phyloP scores from a whole-genome alignment of 2,797 vertebrate genomes.

The Artibeus jamaicensis region DNA sequence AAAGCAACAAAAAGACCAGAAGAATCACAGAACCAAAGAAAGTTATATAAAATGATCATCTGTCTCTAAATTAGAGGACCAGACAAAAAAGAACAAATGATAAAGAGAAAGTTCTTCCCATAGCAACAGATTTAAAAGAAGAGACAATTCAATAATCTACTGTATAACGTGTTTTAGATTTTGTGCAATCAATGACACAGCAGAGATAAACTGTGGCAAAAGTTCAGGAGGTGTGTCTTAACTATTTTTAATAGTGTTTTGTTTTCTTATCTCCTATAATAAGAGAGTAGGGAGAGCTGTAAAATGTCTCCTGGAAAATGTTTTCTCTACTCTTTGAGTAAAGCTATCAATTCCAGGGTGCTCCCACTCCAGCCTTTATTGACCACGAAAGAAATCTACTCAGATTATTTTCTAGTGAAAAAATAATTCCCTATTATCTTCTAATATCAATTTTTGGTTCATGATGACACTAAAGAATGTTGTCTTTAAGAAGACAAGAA shows the following conservation, averaged over 20 bases:
- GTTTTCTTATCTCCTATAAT: not conserved
- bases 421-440: not conserved
- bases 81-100: constrained; percentile 7
- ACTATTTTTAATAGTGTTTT: not conserved
- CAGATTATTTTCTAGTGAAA: constrained; percentile 16
- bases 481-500: not conserved
- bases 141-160: not conserved
- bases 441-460: not conserved
- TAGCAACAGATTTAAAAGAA: constrained; percentile 26
- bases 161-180: not conserved
- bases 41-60: not conserved
- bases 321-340: constrained; percentile 13
- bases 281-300: not conserved
- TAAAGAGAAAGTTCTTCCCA: not conserved
- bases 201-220: not conserved
- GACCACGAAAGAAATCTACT: not conserved
- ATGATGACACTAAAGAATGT: not conserved
- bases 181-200: not conserved
- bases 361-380: not conserved
- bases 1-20: not conserved
- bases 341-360: not conserved
- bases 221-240: not conserved
- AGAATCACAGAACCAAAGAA: not conserved
- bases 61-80: not conserved
- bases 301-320: not conserved